Evolutionary conservation across 2,113 vertebrate species (phyloP).

Genomic region (Oryzias curvinotus): DNA sequence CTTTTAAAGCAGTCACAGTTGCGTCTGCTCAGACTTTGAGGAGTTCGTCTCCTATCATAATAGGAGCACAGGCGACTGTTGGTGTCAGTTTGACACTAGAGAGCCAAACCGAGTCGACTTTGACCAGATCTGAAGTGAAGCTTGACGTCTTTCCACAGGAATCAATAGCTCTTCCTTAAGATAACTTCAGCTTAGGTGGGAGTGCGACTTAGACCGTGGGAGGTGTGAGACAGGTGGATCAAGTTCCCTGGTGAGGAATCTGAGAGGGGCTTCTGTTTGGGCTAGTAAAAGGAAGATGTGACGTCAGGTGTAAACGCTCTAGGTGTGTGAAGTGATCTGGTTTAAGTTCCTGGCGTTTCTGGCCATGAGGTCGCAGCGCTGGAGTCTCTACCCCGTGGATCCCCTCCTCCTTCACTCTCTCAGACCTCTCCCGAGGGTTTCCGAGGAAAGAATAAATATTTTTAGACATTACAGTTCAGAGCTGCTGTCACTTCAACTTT

Average conservation of each 20-base stretch:
- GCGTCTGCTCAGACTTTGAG: neutral
- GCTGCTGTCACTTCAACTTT: slow-evolving; percentile 63
- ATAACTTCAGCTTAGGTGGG: slow-evolving; percentile 6
- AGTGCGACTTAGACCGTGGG: slow-evolving; percentile 1
- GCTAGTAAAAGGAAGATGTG: slow-evolving; percentile 16
- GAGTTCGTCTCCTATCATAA: neutral
- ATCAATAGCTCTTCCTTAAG: neutral
- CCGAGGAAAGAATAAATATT: slow-evolving; percentile 75
- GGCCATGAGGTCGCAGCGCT: slow-evolving; percentile 7
- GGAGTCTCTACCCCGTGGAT: slow-evolving; percentile 22
- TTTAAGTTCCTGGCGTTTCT: slow-evolving; percentile 9
- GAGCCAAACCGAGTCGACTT: neutral
- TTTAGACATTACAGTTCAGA: slow-evolving; percentile 73
- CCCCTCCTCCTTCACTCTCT: slow-evolving; percentile 32
- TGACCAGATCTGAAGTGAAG: neutral
- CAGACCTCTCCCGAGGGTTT: slow-evolving; percentile 73
- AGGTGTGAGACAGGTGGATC: slow-evolving; percentile 13
- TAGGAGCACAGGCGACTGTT: neutral
- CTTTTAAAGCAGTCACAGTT: neutral
- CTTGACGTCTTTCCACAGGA: neutral
- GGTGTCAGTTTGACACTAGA: slow-evolving; percentile 3
- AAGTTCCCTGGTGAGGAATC: slow-evolving; percentile 20
- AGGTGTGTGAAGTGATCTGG: slow-evolving; percentile 21
- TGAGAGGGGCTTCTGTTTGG: slow-evolving; percentile 10
- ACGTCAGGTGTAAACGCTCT: slow-evolving; percentile 1